Evolutionary conservation across 2,888 invertebrate species (phyloP), one percentile per base, ranked within the genome.

Genomic region (Glaucopsyche alexis): DNA sequence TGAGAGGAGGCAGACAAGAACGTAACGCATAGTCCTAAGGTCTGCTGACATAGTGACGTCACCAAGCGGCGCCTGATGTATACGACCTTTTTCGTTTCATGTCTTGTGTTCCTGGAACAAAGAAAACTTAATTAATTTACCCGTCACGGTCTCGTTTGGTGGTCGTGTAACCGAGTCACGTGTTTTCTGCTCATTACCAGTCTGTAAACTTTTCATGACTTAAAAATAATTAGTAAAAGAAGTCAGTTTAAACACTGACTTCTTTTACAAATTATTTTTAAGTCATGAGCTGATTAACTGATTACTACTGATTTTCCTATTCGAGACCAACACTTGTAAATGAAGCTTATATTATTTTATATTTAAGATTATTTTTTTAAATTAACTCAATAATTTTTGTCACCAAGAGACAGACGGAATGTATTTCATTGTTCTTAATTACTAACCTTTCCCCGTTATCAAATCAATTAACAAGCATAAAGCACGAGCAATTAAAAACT

Each of bases 61-160:
- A 88, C 85, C 86, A 88, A 78, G 81, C 84, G 82, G 83, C 85
- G 85, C 83, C 83, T 76, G 85, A 78, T 73, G 79, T 78, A 77
- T 75, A 74, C 77, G 86, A 83, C 86, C 91, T 81, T 91, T 85
- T 90, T 77, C 92, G 92, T 92, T 85, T 91, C 92, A 93, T 93
- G 83, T 86, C 90, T 90, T 81, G 84, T 73, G 80, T 78, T 80
- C 81, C 92, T 93, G 88, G 0, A 88, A 89, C 86, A 89, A 90
- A 72, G 40, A 40, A 74, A 71, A 72, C 40, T n/a, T 38, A 72
- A 72, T 72, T 72, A 38, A 69, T 49, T 49, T 72, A 64, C 14
- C 55, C 13, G 71, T 71, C 60, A 71, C 71, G 60, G 16, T 60
- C 71, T 71, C 29, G 29, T 45, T 60, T 42, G 29, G 47, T 60